Evolutionary conservation across 2,113 vertebrate species (phyloP).

Genomic region (Coracopsis vasa): DNA sequence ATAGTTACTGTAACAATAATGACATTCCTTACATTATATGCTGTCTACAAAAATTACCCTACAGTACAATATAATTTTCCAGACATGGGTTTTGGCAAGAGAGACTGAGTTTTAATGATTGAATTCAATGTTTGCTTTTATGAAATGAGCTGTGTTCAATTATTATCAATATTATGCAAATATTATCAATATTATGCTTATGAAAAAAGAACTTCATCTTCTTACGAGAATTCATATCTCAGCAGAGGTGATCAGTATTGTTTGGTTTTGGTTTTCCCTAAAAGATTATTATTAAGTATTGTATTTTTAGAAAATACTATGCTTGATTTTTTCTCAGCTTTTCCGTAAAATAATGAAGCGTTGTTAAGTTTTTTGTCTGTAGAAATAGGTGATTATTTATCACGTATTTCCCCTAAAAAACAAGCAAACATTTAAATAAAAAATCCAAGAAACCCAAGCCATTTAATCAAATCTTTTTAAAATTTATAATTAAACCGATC

Average conservation of each 20-base stretch:
- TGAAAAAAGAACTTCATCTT: not conserved
- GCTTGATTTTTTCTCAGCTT: not conserved
- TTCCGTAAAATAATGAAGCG: not conserved
- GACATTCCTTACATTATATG: not conserved
- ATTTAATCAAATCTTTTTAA: not conserved
- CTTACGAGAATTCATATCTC: not conserved
- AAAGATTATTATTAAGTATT: not conserved
- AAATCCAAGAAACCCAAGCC: not conserved
- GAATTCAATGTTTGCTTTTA: conserved; percentile 8
- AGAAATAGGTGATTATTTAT: not conserved
- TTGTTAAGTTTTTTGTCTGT: not conserved
- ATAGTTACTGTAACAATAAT: not conserved
- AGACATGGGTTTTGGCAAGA: not conserved
- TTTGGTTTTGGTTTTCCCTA: not conserved
- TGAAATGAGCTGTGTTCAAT: not conserved
- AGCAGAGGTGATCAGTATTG: not conserved
- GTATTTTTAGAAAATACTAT: not conserved
- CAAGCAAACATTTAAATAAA: not conserved
- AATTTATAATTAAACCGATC: not conserved
- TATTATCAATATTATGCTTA: not conserved
- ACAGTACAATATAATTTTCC: not conserved
- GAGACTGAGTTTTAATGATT: not conserved
- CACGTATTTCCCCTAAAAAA: not conserved
- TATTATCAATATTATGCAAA: not conserved
- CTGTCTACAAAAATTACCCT: not conserved